These are phyloP conservation scores for Eulemur macaco DNA, from an alignment of 2,113 vertebrate species.

Conservation along the genomic window DNA sequence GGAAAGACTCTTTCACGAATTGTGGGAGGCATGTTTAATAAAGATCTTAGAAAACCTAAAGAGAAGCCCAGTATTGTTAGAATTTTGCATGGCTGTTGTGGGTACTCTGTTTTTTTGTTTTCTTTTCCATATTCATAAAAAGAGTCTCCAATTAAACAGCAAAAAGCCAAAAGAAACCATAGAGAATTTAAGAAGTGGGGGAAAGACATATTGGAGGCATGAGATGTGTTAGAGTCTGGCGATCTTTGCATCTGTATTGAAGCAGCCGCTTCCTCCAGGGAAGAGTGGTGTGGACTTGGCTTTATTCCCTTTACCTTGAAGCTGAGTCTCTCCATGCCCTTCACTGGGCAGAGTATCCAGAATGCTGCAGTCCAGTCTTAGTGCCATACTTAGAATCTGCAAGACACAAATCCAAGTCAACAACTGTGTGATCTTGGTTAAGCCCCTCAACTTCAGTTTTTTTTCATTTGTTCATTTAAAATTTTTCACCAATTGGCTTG, in stretches of 20 bases:
- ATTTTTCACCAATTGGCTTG: neutral
- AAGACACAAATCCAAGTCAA: neutral
- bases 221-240: neutral
- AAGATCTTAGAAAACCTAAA: neutral
- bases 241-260: neutral
- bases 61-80: neutral
- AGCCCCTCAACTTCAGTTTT: neutral
- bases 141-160: neutral
- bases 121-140: neutral
- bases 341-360: neutral
- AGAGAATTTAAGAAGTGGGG: neutral
- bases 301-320: neutral
- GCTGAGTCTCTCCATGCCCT: neutral
- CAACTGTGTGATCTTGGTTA: neutral
- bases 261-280: neutral
- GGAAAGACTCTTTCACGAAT: neutral
- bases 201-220: neutral
- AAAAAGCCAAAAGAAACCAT: neutral
- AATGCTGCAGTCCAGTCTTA: too few relatives aligned
- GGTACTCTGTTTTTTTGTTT: neutral
- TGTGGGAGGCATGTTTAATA: neutral
- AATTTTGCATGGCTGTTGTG: neutral
- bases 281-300: neutral
- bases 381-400: neutral
- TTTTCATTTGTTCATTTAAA: slow-evolving; percentile 19